Evolutionary conservation across 2,888 invertebrate species (phyloP), one percentile per base, ranked within the genome.

Genomic region (Maniola hyperantus): DNA sequence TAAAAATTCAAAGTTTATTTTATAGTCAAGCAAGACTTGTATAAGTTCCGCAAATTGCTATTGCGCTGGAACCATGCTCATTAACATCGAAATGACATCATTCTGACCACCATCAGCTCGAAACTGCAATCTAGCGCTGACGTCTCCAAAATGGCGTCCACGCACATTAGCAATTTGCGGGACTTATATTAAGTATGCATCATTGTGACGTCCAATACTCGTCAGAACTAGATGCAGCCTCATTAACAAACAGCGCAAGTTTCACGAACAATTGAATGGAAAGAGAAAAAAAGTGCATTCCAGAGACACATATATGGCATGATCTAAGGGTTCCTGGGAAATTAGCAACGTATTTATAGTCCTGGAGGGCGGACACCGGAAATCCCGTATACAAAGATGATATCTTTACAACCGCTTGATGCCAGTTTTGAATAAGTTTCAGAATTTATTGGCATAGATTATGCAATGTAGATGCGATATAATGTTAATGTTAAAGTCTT

Each of bases 341-440:
- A 86, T 87, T 85, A 81, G 87, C 87, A 80, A 85, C 75, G 78
- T 76, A 80, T 77, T 76, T 73, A 75, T 74, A 74, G 73, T 65
- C 76, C 71, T 73, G 64, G 67, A 64, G 74, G 72, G 71, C 80
- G 83, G 85, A 85, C 87, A 79, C 88, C 90, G 91, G 91, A 91
- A 89, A 90, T 90, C 89, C 90, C 83, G 85, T 88, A 84, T 81
- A 88, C 88, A 85, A 89, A 89, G 90, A 90, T 91, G 74, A 69
- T 84, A 91, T 89, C 90, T 84, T 78, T 79, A 72, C 72, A 76
- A 79, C 80, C 77, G 83, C 79, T 83, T 87, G 85, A 48, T 86
- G 83, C 80, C 79, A 85, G 83, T 88, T 91, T 90, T 85, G 85
- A 89, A 91, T 91, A 85, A 79, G 81, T 83, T 85, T 87, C 83